Percentiles rank a stretch among this genome's conserved stretches.
Evolutionary conservation across 2,888 invertebrate genomes (phyloP).

Genomic region (Heliothis peltigera): DNA sequence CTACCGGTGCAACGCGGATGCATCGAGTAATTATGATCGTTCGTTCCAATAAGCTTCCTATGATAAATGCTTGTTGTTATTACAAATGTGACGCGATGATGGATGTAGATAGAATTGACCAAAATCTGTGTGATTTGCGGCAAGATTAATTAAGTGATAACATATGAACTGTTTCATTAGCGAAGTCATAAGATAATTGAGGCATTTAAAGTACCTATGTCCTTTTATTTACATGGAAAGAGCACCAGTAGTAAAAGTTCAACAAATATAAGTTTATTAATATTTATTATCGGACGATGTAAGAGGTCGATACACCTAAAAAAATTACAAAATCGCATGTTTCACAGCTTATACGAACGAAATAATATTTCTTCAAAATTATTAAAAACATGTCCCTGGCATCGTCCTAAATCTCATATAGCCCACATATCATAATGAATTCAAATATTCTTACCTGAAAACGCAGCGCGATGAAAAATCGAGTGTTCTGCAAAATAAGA

Average conservation of each 20-base stretch:
- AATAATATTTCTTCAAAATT: neutral
- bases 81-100: conserved; percentile 32
- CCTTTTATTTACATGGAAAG: too few relatives aligned
- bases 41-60: conserved; percentile 52
- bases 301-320: neutral
- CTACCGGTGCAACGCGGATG: conserved; percentile 56
- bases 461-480: conserved; percentile 34
- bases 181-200: too few relatives aligned
- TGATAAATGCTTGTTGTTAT: conserved; percentile 34
- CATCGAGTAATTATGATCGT: conserved; percentile 55
- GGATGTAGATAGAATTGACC: conserved; percentile 45
- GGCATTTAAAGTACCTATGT: too few relatives aligned
- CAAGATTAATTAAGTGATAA: conserved; percentile 16
- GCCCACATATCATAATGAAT: conserved; percentile 31
- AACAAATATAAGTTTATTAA: too few relatives aligned
- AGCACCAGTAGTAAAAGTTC: too few relatives aligned
- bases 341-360: neutral
- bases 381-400: conserved; percentile 17
- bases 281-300: neutral
- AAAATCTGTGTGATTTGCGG: conserved; percentile 10
- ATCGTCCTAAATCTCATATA: conserved; percentile 2
- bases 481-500: conserved; percentile 39
- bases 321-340: neutral
- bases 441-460: conserved; percentile 20
- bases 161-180: neutral